These are phyloP conservation scores for Spinus olivaceus DNA, from an alignment of 2,797 vertebrate species.

Conservation along the genomic window DNA sequence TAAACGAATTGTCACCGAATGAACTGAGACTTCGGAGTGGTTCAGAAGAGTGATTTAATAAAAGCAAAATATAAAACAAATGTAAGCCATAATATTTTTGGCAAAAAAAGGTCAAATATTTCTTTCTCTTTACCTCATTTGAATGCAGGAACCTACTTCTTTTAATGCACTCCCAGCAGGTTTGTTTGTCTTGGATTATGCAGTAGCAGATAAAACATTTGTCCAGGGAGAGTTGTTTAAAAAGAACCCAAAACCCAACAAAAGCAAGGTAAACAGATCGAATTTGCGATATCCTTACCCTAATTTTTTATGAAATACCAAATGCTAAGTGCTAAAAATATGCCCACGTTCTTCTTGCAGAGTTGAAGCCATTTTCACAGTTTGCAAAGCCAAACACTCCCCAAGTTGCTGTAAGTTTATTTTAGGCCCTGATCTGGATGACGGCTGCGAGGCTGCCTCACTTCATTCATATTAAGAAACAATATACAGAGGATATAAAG, in stretches of 20 bases:
- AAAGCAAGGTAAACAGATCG: constrained; percentile 8
- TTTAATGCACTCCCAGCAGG: not conserved
- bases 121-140: constrained; percentile 38
- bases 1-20: constrained; percentile 80
- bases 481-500: constrained; percentile 65
- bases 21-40: constrained; percentile 72
- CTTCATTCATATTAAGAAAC: constrained; percentile 63
- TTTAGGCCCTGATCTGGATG: constrained; percentile 23
- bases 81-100: constrained; percentile 69
- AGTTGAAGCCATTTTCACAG: constrained; percentile 10
- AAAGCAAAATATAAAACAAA: constrained; percentile 78
- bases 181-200: constrained; percentile 56
- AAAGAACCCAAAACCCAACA: not conserved
- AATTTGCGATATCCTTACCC: not conserved
- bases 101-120: constrained; percentile 68
- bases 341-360: not conserved
- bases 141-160: constrained; percentile 2
- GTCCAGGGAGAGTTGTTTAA: constrained; percentile 21
- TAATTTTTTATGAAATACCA: not conserved
- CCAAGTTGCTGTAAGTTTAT: constrained; percentile 38
- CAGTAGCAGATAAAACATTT: constrained; percentile 20
- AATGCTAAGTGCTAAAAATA: not conserved
- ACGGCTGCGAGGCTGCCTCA: constrained; percentile 42
- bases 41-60: constrained; percentile 76
- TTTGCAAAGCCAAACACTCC: constrained; percentile 56